phyloP scores from a whole-genome alignment of 2,113 vertebrate genomes.

The Ctenomys sociabilis region DNA sequence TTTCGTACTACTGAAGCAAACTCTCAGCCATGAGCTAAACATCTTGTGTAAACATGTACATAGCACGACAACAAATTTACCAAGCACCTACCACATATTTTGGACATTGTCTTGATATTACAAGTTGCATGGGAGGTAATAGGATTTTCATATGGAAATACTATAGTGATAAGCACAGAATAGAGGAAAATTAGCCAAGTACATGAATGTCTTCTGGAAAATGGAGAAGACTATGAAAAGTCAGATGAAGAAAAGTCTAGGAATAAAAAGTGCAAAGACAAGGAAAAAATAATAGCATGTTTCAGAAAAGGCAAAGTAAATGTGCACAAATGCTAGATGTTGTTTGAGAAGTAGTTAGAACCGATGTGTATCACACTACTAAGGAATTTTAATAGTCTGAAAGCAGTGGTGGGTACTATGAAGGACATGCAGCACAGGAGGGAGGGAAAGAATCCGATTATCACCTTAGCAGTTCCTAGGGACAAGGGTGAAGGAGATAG shows the following conservation, averaged over 20 bases:
- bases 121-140: not conserved
- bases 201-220: not conserved
- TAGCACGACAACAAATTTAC: not conserved
- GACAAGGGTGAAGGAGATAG: not conserved
- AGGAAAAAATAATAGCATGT: not conserved
- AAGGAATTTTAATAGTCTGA: slow-evolving; percentile 16
- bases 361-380: not conserved
- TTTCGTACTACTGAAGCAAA: not conserved
- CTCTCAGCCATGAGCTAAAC: not conserved
- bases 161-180: not conserved
- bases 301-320: slow-evolving; percentile 40
- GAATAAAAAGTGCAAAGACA: not conserved
- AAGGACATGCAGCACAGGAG: not conserved
- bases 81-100: not conserved
- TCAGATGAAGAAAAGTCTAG: not conserved
- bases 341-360: not conserved
- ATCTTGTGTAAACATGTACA: not conserved
- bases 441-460: not conserved
- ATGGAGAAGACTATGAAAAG: not conserved
- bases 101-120: not conserved
- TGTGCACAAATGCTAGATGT: not conserved
- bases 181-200: not conserved
- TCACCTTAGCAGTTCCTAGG: not conserved
- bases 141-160: not conserved
- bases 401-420: not conserved